These are phyloP conservation scores for Drosophila anceps DNA, from an alignment of 2,888 invertebrate species.

Conservation along the genomic window DNA sequence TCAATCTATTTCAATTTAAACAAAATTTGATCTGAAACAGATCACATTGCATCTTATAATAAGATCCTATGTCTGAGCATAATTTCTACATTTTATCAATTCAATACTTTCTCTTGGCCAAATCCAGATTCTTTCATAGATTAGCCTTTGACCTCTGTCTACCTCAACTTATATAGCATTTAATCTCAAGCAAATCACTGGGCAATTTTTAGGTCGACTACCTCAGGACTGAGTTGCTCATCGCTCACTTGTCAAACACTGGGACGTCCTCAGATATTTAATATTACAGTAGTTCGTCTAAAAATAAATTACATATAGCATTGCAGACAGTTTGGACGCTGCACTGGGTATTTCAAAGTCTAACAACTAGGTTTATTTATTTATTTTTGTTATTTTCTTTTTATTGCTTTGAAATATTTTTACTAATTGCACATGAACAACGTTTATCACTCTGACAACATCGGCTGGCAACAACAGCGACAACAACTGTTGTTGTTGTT, in stretches of 20 bases:
- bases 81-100: too few relatives aligned
- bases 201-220: not conserved
- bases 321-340: not conserved
- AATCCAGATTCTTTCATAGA: too few relatives aligned
- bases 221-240: not conserved
- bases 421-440: conserved; percentile 80
- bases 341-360: conserved; percentile 32
- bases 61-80: too few relatives aligned
- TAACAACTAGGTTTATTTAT: not conserved
- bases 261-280: too few relatives aligned
- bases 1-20: too few relatives aligned
- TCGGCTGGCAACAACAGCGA: conserved; percentile 49
- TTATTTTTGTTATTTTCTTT: conserved; percentile 21
- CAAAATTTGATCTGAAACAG: too few relatives aligned
- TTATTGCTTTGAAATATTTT: conserved; percentile 58
- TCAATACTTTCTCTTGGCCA: too few relatives aligned
- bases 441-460: conserved; percentile 76
- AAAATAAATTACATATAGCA: not conserved
- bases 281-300: not conserved
- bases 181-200: not conserved
- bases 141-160: not conserved
- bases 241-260: not conserved
- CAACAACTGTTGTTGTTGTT: conserved; percentile 29
- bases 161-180: not conserved
- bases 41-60: too few relatives aligned